Base-by-base conservation (phyloP, 1,140 invertebrate species). In the Dendrolimus punctatus region DNA sequence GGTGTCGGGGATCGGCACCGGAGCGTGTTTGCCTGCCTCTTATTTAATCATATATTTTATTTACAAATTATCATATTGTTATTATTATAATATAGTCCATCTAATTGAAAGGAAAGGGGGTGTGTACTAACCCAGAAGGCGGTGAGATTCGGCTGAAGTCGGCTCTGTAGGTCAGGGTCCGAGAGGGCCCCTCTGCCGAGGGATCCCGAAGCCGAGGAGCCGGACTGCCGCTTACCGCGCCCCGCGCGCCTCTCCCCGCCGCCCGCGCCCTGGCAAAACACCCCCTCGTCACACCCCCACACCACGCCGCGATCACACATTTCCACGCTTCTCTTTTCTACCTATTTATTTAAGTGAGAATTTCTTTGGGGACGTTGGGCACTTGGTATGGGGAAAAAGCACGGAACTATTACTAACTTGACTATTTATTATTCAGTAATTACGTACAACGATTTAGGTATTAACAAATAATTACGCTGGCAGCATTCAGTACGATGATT, bases 181-280 rank as follows among this genome's bases (percentile, higher is more conserved):
- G 83, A 84, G 57, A 81, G 81, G 43, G 82, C 81, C 42, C 76
- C 80, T 49, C 83, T 71, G 58, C 74, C 77, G 46, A 86, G 73
- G 40, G 74, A 68, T 41, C 61, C 68, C 48, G 74, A 73, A 40
- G 66, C 67, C 51, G 74, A 80, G 63, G 72, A 75, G 58, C 71
- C 77, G 54, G 82, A 86, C 49, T 74, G 67, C 66, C 76, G 78
- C 73, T 80, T 80, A 73, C 81, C 68, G 67, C 82, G 84, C 79
- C 75, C 73, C 73, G 55, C 58, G 49, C 73, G 68, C 71, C 68
- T 65, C 69, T 71, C 71, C 56, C 72, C 72, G 45, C 62, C 67
- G 52, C 69, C 58, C 69, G 70, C 74, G 73, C 73, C 54, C 76
- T 69, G 73, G 73, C 73, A 78, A 73, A 79, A 65, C 53, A 61